phyloP scores from a whole-genome alignment of 2,797 vertebrate species.

The Peromyscus nudipes region DNA sequence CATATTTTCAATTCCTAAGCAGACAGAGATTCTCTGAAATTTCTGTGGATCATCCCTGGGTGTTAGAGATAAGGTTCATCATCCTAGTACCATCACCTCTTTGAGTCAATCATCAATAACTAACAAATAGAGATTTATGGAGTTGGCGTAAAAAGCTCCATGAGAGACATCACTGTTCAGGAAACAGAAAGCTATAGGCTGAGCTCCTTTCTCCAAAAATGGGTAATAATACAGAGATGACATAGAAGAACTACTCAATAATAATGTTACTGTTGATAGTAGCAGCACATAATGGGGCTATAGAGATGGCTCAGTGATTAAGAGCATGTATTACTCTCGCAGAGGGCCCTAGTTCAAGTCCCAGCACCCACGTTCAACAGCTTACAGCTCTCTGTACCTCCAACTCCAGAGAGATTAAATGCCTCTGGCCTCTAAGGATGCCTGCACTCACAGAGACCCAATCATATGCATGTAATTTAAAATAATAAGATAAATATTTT shows the following conservation, averaged over 20 bases:
- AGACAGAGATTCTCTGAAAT: slow-evolving; percentile 63
- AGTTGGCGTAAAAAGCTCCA: background rate
- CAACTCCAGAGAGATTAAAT: background rate
- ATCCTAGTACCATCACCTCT: slow-evolving; percentile 25
- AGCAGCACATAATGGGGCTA: background rate
- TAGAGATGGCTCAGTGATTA: background rate
- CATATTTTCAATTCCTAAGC: slow-evolving; percentile 69
- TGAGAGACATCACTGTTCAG: slow-evolving; percentile 17
- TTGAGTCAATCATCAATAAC: slow-evolving; percentile 53
- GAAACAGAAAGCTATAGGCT: slow-evolving; percentile 19
- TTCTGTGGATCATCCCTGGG: slow-evolving; percentile 62
- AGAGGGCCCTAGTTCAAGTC: background rate
- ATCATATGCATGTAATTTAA: background rate
- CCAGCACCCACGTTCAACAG: background rate
- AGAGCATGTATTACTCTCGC: background rate
- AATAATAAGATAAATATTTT: background rate
- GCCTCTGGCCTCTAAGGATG: background rate
- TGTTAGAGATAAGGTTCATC: slow-evolving; percentile 65
- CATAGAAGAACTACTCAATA: slow-evolving; percentile 1
- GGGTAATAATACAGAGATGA: background rate
- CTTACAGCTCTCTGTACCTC: background rate
- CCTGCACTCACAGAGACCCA: background rate
- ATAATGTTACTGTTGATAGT: background rate
- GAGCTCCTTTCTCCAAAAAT: slow-evolving; percentile 21
- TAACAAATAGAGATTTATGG: slow-evolving; percentile 62